Evolutionary conservation across 2,113 vertebrate genomes (phyloP).

Genomic region (Notarius lentiginosus): DNA sequence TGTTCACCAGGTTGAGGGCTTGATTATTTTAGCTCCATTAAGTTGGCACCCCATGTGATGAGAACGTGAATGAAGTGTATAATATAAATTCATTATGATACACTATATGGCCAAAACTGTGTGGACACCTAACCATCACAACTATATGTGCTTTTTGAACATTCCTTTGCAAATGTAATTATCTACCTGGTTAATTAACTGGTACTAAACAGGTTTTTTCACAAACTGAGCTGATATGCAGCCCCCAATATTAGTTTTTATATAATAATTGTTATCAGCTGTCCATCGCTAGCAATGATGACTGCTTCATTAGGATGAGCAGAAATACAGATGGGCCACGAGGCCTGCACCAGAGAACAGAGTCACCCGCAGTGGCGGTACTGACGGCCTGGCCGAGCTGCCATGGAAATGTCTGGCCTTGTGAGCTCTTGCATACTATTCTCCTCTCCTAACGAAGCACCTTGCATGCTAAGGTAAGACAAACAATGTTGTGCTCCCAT

Average conservation of each 20-base stretch:
- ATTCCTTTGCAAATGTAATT: not conserved
- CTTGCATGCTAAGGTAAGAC: no score
- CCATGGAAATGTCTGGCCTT: no score
- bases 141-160: not conserved
- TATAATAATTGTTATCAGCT: not conserved
- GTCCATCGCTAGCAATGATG: no score
- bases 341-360: no score
- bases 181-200: not conserved
- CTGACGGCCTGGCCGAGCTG: no score
- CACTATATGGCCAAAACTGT: not conserved
- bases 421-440: no score
- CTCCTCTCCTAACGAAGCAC: no score
- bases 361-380: no score
- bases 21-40: not conserved
- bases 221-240: not conserved
- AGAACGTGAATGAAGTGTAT: not conserved
- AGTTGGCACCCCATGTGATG: no score
- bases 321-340: no score
- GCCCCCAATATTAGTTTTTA: not conserved
- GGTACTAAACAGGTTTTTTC: not conserved
- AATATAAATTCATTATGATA: not conserved
- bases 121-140: not conserved
- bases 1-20: not conserved
- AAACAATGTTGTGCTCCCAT: no score
- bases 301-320: no score